Base-by-base conservation (phyloP, 2,113 vertebrate species). In the Gallinago paraguaiae region DNA sequence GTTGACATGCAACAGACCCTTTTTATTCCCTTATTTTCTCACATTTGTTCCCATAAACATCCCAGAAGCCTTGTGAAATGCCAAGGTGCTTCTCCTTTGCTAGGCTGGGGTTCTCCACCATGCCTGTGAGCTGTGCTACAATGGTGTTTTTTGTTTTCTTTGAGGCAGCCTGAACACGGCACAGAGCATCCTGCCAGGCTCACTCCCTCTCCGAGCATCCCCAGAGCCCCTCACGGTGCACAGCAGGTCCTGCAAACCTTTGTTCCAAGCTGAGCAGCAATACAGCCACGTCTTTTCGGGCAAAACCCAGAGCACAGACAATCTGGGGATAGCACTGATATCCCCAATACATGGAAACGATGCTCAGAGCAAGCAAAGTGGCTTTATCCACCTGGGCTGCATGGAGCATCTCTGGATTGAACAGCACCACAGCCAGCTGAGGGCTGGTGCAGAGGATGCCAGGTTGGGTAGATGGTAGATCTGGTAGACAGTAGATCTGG, bases 1-100 rank as follows among this genome's bases (percentile, higher is more conserved):
- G 46, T 2, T 39, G 54, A 31, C 45, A 56, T 0, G 1, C 23
- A 16, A 24, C 0, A 0, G 35, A 37, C 27, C 6, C 67, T 67
- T 51, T n/a, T 24, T 10, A n/a, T 39, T 28, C 37, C 57, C 59
- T 71, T 28, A 43, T n/a, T 64, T 53, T 39, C 67, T 39, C 67
- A 18, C 17, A 11, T 13, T 19, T 65, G 18, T 25, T 69, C 48
- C 30, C 6, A 2, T 7, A 60, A 31, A 46, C 1, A 2, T 14
- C n/a, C 37, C 67, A 46, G 17, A 46, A 67, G 19, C 17, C 37
- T 53, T 17, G 13, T 25, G 27, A 33, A 45, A 65, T 17, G 45
- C 53, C 67, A 60, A 45, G 13, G 45, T 51, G 59, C 45, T 59
- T 39, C 65, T 45, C 27, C 35, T 12, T 43, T 43, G 35, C 27